Conservation (phyloP, 1,140 invertebrate species). For the Drosophila varians region DNA sequence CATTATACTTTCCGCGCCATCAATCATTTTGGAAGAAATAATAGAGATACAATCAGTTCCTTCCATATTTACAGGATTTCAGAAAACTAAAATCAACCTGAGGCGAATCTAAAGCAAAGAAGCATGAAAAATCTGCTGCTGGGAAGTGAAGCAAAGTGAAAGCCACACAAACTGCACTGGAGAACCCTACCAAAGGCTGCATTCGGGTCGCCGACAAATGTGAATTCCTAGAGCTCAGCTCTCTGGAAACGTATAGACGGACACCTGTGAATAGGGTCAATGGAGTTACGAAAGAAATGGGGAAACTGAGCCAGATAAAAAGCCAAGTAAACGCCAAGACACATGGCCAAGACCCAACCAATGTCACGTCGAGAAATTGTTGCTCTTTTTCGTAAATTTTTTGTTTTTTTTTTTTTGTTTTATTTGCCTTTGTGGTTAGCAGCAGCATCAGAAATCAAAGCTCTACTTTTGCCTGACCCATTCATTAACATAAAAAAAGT, state of each 20-base stretch:
- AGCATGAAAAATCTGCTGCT: conserved; percentile 26
- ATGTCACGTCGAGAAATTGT: conserved; percentile 53
- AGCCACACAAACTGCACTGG: conserved; percentile 33
- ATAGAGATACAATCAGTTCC: too few relatives aligned
- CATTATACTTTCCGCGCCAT: background rate
- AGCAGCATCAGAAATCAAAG: conserved; percentile 36
- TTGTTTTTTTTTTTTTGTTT: conserved; percentile 29
- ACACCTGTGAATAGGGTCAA: conserved; percentile 69
- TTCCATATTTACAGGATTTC: too few relatives aligned
- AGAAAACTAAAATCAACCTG: too few relatives aligned
- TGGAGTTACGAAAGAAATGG: conserved; percentile 41
- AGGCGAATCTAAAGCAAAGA: too few relatives aligned
- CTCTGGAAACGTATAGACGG: conserved; percentile 15
- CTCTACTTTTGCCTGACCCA: conserved; percentile 48
- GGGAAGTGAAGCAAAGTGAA: conserved; percentile 37
- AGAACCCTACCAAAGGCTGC: conserved; percentile 21
- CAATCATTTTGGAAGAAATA: background rate
- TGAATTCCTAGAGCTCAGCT: conserved; percentile 23
- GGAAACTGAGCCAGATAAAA: conserved; percentile 19
- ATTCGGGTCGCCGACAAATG: conserved; percentile 13
- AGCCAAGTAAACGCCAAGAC: conserved; percentile 18
- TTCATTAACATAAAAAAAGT: conserved; percentile 47
- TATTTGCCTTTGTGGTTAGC: conserved; percentile 70
- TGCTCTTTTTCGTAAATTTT: conserved; percentile 6
- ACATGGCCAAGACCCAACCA: conserved; percentile 14